A percentile compares a stretch with the other conserved stretches of the same genome.
Evolutionary conservation across 1,140 invertebrate species (phyloP).

Genomic region (Ceratina australensis): DNA sequence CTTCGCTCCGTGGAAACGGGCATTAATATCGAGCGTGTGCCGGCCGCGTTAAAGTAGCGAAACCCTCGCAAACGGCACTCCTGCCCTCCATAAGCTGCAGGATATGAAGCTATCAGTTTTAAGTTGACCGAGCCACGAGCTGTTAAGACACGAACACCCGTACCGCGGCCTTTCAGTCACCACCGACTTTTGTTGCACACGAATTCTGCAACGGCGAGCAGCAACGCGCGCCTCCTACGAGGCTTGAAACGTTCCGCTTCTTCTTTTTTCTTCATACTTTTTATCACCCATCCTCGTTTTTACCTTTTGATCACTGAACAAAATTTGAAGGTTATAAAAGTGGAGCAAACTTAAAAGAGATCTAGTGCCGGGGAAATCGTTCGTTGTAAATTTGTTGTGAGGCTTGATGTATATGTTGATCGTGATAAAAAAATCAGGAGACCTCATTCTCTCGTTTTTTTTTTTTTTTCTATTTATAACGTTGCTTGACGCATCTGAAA

Average conservation of each 20-base stretch:
- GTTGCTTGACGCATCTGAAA: background rate
- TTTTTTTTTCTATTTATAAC: background rate
- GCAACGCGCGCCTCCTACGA: background rate
- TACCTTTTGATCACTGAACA: background rate
- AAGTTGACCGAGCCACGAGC: constrained; percentile 45
- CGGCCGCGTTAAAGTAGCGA: constrained; percentile 40
- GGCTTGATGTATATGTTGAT: no score
- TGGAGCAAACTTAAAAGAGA: no score
- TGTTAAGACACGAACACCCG: constrained; percentile 32
- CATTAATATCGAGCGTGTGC: constrained; percentile 54
- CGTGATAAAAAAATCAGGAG: background rate
- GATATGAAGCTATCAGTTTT: constrained; percentile 60
- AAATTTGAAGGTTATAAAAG: background rate
- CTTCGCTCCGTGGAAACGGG: constrained; percentile 48
- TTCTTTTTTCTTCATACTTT: background rate
- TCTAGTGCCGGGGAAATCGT: no score
- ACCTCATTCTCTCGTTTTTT: no score
- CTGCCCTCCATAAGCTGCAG: background rate
- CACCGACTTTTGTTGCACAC: constrained; percentile 10
- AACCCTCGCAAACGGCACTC: background rate
- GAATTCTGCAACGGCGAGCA: background rate
- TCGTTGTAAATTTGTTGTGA: no score
- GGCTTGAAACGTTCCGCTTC: background rate
- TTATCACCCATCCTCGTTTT: background rate
- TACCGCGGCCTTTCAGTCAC: constrained; percentile 18